phyloP scores from a whole-genome alignment of 2,797 vertebrate genomes.

The Leptodactylus fallax region DNA sequence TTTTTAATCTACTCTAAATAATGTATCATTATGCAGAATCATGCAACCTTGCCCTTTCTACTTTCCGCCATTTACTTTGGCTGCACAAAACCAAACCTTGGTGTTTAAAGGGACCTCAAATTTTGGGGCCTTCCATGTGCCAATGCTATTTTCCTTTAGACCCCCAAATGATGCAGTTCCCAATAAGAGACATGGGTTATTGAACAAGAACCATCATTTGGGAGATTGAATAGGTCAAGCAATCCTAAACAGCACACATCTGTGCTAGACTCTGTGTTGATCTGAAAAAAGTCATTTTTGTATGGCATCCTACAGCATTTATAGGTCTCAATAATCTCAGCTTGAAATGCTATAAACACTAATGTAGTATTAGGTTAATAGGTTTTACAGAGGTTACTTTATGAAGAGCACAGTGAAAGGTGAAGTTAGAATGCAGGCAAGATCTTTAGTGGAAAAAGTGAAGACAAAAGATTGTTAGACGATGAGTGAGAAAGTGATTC shows the following conservation, averaged over 20 bases:
- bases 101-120: not conserved
- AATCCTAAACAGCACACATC: not conserved
- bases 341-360: not conserved
- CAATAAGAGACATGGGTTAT: not conserved
- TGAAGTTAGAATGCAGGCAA: slow-evolving; percentile 6
- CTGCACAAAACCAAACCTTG: too few species aligned
- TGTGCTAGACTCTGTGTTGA: not conserved
- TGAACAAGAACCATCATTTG: not conserved
- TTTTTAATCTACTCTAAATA: too few species aligned
- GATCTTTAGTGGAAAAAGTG: not conserved
- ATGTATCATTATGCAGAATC: not conserved
- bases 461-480: slow-evolving; percentile 28
- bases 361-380: not conserved
- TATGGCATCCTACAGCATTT: not conserved
- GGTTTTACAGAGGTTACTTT: not conserved
- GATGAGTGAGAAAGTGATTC: slow-evolving; percentile 1
- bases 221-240: not conserved
- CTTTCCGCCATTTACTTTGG: not conserved
- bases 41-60: not conserved
- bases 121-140: not conserved
- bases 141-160: not conserved
- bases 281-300: not conserved
- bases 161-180: too few species aligned
- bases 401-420: slow-evolving; percentile 1
- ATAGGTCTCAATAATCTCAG: not conserved